Percentiles rank a stretch among this genome's conserved stretches.
These are phyloP conservation scores for Zelleria hepariella DNA, from an alignment of 2,888 invertebrate genomes.

Conservation along the genomic window DNA sequence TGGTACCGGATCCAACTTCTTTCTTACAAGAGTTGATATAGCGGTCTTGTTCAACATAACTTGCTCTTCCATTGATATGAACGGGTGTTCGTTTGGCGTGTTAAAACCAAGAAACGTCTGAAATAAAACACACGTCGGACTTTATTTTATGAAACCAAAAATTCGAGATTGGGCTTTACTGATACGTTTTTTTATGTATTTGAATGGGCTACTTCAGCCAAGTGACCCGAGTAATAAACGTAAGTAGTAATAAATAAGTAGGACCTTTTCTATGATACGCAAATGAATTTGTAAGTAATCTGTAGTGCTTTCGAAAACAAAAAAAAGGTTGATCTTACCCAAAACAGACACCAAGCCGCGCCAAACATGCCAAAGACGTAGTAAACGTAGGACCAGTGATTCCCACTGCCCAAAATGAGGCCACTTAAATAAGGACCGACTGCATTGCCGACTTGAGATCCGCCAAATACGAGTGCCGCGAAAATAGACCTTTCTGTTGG, in stretches of 20 bases:
- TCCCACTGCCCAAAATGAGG: constrained; percentile 29
- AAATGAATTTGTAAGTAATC: too few relatives aligned
- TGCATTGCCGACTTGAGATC: constrained; percentile 47
- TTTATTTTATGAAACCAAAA: too few relatives aligned
- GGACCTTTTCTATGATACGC: too few relatives aligned
- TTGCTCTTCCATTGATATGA: constrained; percentile 43
- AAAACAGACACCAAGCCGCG: constrained; percentile 42
- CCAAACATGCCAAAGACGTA: constrained; percentile 53
- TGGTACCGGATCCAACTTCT: constrained; percentile 60
- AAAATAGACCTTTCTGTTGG: constrained; percentile 50
- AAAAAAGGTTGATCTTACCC: constrained; percentile 22
- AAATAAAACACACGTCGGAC: too few relatives aligned
- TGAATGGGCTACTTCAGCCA: too few relatives aligned
- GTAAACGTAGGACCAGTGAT: constrained; percentile 53
- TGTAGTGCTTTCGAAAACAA: too few relatives aligned
- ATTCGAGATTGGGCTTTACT: too few relatives aligned
- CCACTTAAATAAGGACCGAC: constrained; percentile 39
- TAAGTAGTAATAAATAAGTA: too few relatives aligned
- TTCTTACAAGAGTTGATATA: constrained; percentile 32
- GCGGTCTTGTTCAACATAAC: constrained; percentile 56
- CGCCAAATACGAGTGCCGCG: constrained; percentile 58
- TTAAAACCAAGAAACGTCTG: constrained; percentile 31
- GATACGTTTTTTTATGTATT: too few relatives aligned
- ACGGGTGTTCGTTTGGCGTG: constrained; percentile 36
- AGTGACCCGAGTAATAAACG: too few relatives aligned